Percentiles rank a stretch among this genome's conserved stretches.
These are phyloP conservation scores for Acarapis woodi DNA, from an alignment of 1,140 invertebrate genomes.

Conservation along the genomic window DNA sequence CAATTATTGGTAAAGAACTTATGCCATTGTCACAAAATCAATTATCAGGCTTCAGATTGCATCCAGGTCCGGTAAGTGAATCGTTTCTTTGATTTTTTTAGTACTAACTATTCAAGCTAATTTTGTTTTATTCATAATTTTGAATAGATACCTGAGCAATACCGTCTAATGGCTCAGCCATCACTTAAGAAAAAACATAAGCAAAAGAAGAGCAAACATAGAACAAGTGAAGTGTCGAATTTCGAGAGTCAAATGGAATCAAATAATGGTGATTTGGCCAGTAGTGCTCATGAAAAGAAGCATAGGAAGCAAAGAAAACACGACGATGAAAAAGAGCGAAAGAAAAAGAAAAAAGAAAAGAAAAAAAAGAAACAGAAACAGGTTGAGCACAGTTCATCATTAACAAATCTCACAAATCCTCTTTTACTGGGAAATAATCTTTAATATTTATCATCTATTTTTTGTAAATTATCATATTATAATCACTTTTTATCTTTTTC, in stretches of 20 bases:
- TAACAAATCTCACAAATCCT: too few species aligned
- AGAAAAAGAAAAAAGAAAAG: conserved; percentile 82
- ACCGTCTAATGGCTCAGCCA: conserved; percentile 64
- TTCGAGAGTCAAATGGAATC: conserved; percentile 21
- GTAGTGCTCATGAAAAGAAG: conserved; percentile 53
- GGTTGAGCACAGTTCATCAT: too few species aligned
- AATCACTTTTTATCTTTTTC: too few species aligned
- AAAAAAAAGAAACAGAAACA: conserved; percentile 19
- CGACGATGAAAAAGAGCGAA: conserved; percentile 72
- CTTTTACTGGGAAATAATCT: too few species aligned
- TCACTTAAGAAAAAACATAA: conserved; percentile 64
- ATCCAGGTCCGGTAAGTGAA: conserved; percentile 59
- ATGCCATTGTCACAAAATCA: conserved; percentile 55
- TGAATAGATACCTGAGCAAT: conserved; percentile 66
- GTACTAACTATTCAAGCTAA: neutral
- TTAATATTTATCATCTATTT: too few species aligned
- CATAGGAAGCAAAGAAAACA: conserved; percentile 80
- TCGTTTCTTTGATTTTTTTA: conserved; percentile 6
- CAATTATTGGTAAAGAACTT: conserved; percentile 79
- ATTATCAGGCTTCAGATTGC: conserved; percentile 69
- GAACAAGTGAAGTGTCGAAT: conserved; percentile 20
- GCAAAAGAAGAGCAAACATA: conserved; percentile 80
- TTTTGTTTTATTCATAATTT: conserved; percentile 12
- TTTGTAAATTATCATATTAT: too few species aligned
- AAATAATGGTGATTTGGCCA: conserved; percentile 23